These are phyloP conservation scores for Hemiscyllium ocellatum DNA, from an alignment of 2,113 vertebrate genomes.

Conservation along the genomic window DNA sequence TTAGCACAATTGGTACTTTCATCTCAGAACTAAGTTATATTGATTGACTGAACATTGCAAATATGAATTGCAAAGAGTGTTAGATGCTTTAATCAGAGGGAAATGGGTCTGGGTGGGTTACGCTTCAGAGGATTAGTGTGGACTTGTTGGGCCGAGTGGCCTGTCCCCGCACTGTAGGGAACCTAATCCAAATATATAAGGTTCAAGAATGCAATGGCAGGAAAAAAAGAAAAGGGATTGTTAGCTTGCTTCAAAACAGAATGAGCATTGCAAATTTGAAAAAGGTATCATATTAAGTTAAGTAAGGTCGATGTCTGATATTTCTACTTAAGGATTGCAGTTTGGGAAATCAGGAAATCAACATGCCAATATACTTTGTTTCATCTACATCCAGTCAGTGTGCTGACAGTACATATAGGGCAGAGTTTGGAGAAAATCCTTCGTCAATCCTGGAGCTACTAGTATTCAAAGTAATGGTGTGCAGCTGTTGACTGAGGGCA, in stretches of 20 bases:
- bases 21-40: not conserved
- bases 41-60: not conserved
- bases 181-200: too few species aligned
- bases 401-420: not conserved
- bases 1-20: not conserved
- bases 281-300: not conserved
- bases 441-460: not conserved
- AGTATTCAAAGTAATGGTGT: too few species aligned
- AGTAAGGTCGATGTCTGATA: not conserved
- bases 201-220: too few species aligned
- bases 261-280: not conserved
- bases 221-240: too few species aligned
- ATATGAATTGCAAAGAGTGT: too few species aligned
- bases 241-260: too few species aligned
- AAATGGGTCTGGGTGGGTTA: too few species aligned
- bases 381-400: not conserved
- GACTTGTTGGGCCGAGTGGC: too few species aligned
- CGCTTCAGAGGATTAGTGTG: too few species aligned
- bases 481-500: not conserved
- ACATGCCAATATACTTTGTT: not conserved
- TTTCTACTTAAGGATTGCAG: not conserved
- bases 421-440: not conserved
- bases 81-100: too few species aligned
- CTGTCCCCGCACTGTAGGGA: too few species aligned
- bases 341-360: not conserved